Evolutionary conservation across 2,797 vertebrate species (phyloP).

Genomic region (Columba guinea): DNA sequence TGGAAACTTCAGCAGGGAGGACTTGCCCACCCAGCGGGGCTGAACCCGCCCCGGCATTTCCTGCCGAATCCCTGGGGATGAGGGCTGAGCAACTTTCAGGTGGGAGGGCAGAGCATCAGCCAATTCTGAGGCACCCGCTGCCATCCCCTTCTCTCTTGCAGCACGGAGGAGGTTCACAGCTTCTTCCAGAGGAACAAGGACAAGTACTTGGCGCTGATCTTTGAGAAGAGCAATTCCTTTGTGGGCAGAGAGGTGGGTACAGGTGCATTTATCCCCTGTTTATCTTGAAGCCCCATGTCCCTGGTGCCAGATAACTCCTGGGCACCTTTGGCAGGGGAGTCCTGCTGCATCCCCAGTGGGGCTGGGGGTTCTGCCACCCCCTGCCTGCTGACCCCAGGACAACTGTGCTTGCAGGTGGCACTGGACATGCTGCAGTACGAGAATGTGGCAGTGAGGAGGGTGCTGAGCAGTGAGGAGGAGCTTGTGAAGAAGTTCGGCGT

Average conservation of each 20-base stretch:
- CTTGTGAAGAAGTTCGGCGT: slow-evolving; percentile 82
- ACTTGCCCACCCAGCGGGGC: not conserved
- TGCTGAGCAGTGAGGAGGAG: slow-evolving; percentile 77
- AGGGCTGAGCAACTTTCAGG: not conserved
- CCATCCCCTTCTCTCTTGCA: slow-evolving; percentile 64
- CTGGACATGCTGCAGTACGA: slow-evolving; percentile 91
- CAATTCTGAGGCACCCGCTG: not conserved
- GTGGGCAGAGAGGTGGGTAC: slow-evolving; percentile 89
- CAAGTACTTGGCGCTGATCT: slow-evolving; percentile 86
- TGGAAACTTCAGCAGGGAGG: not conserved
- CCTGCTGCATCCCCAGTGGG: not conserved
- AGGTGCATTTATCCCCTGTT: not conserved
- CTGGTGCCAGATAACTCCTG: not conserved
- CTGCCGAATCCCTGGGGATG: not conserved
- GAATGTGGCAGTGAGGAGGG: slow-evolving; percentile 86
- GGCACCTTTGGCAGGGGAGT: not conserved
- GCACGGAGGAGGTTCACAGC: slow-evolving; percentile 80
- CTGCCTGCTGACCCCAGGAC: not conserved
- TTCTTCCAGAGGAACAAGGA: slow-evolving; percentile 85
- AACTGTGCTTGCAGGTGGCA: slow-evolving; percentile 78
- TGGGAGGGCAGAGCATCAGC: not conserved
- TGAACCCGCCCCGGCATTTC: not conserved
- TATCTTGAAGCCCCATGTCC: not conserved
- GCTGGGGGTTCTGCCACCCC: not conserved
- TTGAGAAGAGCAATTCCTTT: slow-evolving; percentile 84